Percentiles rank a stretch among this genome's conserved stretches.
phyloP scores from a whole-genome alignment of 2,113 vertebrate genomes.

The Embiotoca jacksoni region DNA sequence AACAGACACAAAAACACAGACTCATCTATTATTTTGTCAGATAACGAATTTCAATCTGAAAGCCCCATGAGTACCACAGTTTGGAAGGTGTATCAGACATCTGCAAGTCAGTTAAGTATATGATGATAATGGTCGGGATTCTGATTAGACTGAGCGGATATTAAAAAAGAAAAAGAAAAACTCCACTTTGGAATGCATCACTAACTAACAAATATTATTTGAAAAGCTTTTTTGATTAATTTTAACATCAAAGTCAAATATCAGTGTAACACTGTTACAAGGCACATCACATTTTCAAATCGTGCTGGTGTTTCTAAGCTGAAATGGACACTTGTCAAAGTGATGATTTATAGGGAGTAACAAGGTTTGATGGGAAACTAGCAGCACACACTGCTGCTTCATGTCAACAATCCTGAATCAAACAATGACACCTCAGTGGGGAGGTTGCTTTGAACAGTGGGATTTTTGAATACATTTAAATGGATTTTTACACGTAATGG shows the following conservation, averaged over 20 bases:
- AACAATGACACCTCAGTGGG: background rate
- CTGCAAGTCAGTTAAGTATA: conserved; percentile 15
- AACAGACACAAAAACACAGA: conserved; percentile 11
- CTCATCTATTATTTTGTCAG: conserved; percentile 27
- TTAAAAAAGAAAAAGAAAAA: background rate
- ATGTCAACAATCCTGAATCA: conserved; percentile 41
- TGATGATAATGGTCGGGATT: background rate
- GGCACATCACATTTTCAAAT: background rate
- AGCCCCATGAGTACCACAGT: background rate
- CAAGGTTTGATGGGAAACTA: conserved; percentile 16
- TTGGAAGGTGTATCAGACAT: conserved; percentile 18
- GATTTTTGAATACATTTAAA: conserved; percentile 58
- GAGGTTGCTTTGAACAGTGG: conserved; percentile 38
- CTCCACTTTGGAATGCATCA: background rate
- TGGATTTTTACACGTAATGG: conserved; percentile 31
- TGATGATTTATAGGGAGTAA: conserved; percentile 12
- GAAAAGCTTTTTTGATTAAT: background rate
- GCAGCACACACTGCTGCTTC: conserved; percentile 6
- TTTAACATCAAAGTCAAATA: conserved; percentile 18
- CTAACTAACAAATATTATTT: background rate
- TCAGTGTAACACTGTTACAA: background rate
- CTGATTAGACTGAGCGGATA: background rate
- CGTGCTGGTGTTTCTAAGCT: conserved; percentile 14
- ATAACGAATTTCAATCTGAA: conserved; percentile 12
- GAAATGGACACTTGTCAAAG: conserved; percentile 18